Base-by-base conservation (phyloP, 2,888 invertebrate genomes). In the Loripinus fragilis region DNA sequence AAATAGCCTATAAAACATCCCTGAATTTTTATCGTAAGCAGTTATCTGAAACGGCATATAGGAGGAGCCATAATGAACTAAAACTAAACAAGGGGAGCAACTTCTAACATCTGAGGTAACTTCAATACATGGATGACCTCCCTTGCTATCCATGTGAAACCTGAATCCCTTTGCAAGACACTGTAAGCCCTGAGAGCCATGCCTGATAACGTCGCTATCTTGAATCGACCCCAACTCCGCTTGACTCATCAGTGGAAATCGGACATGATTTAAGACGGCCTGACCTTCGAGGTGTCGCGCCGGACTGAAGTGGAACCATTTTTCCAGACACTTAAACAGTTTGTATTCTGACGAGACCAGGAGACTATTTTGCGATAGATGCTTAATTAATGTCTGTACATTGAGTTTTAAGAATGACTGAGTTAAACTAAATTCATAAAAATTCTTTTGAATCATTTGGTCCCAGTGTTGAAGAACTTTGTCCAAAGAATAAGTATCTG, bases 1-100 rank as follows among this genome's bases (percentile, higher is more conserved):
- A 74, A 89, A 90, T 67, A 93, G 83, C 60, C 91, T 86, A 83
- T 91, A 92, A 79, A 92, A 93, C 68, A 87, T 81, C 25, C 82
- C 85, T 25, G 86, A 83, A 35, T 74, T 71, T 42, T 86, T 88
- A 85, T 92, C 90, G 76, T 90, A 92, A 33, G 92, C 90, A 8
- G 92, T 91, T 33, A 93, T 91, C 77, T 93, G 92, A 80, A 93
- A 92, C n/a, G 92, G 93, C 79, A 90, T 88, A 81, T 90, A 90
- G 0, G 92, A 89, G 5, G 91, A 90, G 20, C 92, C 92, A 65
- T 91, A 90, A 83, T 84, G 89, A 28, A 92, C 89, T 72, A 93
- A 85, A 28, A 92, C 89, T 12, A 93, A 85, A 30, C 88, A 85
- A 28, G 89, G 85, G 30, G 85, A 76, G 35, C 83, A 83, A 45